phyloP scores from a whole-genome alignment of 2,888 invertebrate genomes.

The Drosophila melanosoma region DNA sequence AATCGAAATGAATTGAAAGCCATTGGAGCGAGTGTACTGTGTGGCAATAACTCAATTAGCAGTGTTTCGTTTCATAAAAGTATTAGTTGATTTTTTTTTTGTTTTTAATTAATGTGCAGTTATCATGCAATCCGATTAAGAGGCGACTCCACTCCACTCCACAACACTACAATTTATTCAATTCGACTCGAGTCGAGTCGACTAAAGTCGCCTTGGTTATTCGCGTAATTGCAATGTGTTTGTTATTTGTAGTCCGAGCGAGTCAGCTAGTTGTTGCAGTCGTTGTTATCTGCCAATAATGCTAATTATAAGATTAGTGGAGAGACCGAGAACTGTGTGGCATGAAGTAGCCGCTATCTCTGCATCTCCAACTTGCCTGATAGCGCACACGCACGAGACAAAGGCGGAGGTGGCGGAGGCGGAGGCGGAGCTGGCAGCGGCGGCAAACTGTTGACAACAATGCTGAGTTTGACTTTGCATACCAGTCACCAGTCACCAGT shows the following conservation, averaged over 20 bases:
- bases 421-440: conserved; percentile 38
- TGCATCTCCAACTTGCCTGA: conserved; percentile 51
- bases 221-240: conserved; percentile 75
- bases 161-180: not conserved
- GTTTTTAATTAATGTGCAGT: conserved; percentile 80
- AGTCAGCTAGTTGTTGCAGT: conserved; percentile 31
- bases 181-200: conserved; percentile 11
- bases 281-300: conserved; percentile 81
- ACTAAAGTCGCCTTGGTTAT: conserved; percentile 34
- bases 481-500: conserved; percentile 37
- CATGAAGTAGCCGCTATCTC: conserved; percentile 38
- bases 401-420: conserved; percentile 41
- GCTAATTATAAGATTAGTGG: conserved; percentile 79
- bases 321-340: conserved; percentile 20
- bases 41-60: conserved; percentile 83
- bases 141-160: conserved; percentile 49
- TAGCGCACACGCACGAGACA: conserved; percentile 66
- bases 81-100: conserved; percentile 80
- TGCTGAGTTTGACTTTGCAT: conserved; percentile 35
- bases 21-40: conserved; percentile 62
- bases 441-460: conserved; percentile 64
- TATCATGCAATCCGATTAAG: conserved; percentile 82
- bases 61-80: conserved; percentile 82
- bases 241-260: conserved; percentile 77
- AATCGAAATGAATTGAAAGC: conserved; percentile 51